Evolutionary conservation across 2,797 vertebrate genomes (phyloP), one percentile per base, ranked within the genome.

Genomic region (Alouatta caraya): DNA sequence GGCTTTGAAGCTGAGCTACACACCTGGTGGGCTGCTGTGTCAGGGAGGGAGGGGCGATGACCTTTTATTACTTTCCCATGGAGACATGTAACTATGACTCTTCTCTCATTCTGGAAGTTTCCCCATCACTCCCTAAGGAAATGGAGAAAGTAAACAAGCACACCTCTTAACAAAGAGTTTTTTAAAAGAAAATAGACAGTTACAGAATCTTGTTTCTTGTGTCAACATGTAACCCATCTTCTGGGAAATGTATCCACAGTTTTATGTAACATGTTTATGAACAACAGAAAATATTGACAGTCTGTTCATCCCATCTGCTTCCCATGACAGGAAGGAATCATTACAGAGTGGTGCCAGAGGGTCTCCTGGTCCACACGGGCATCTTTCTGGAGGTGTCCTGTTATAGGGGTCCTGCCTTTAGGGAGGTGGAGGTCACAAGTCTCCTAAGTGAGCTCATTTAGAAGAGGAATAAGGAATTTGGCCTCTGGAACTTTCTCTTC

Each of bases 291-390:
- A 42, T 22, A 88, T 37, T 28, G 59, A 17, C 22, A 67, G 30
- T 55, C 72, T 88, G 57, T 73, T 88, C 73, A 19, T 39, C 19
- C 79, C 89, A 50, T 86, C 92, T 92, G 87, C 83, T 94, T 91
- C 61, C 42, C 28, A 1, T 0, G 22, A 89, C 39, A 94, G 64
- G 30, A 42, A 73, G 13, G 42, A 24, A 33, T 48, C 72, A 7
- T 57, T 9, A 17, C 0, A 1, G 1, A 30, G 44, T 0, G 9
- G 30, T 22, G 3, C 48, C 50, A 44, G 52, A 82, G 46, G 26
- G 1, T 6, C 46, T 44, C 44, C 30, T 4, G 1, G 11, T 24
- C 3, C 72, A n/a, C 37, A 24, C 2, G 1, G 13, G 37, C 22
- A 12, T 91, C 79, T 75, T 92, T 78, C n/a, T 44, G 22, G 39